Evolutionary conservation across 30 jellyfish, hydroid and myxozoan species (phyloP).

Genomic region (Aurelia aurita): DNA sequence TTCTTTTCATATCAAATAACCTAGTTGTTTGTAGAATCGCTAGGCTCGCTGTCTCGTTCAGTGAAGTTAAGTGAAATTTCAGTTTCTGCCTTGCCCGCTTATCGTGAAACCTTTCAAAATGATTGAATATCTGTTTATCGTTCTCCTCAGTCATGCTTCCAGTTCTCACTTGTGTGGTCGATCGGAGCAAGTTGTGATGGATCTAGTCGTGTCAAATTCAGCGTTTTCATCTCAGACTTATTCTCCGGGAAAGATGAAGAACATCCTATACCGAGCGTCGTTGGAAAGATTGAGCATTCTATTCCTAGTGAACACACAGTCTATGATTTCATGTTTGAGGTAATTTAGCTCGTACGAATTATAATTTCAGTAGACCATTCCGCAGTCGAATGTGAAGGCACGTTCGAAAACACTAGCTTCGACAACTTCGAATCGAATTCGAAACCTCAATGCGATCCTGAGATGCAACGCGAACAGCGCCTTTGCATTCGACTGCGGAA

Average conservation of each 20-base stretch:
- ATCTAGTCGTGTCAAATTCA: slow-evolving; percentile 82
- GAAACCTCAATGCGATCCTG: no score
- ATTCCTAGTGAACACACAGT: slow-evolving; percentile 93
- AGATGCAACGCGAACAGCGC: no score
- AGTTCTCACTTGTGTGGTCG: slow-evolving; percentile 92
- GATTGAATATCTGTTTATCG: neutral
- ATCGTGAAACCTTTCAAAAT: neutral
- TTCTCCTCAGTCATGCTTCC: slow-evolving; percentile 83
- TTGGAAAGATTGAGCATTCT: slow-evolving; percentile 87
- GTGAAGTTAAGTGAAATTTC: no score
- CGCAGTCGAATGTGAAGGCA: no score
- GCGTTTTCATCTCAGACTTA: slow-evolving; percentile 72
- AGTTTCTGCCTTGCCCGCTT: no score
- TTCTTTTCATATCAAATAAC: no score
- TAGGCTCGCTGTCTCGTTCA: no score
- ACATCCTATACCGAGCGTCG: slow-evolving; percentile 88
- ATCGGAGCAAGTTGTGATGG: slow-evolving; percentile 98
- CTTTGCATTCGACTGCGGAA: no score
- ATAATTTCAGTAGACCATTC: no score
- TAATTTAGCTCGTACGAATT: neutral
- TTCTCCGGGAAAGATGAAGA: slow-evolving; percentile 90
- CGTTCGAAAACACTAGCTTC: no score
- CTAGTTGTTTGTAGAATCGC: no score
- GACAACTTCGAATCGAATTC: no score
- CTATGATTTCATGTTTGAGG: slow-evolving; percentile 98